Evolutionary conservation across 2,797 vertebrate species (phyloP).

Genomic region (Todus mexicanus): DNA sequence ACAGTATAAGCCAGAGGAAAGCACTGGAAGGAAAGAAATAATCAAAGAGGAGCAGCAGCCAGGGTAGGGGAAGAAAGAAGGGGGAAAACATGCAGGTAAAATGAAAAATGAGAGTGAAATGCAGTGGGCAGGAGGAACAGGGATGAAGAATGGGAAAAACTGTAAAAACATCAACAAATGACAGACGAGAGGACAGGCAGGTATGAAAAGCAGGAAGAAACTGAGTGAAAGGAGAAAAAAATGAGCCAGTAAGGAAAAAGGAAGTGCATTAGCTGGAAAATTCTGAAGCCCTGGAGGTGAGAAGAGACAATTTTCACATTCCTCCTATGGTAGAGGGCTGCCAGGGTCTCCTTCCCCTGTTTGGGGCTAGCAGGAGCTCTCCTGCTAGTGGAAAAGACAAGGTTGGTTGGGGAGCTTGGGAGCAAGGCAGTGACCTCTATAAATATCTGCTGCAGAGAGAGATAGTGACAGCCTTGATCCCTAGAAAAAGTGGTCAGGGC

Average conservation of each 20-base stretch:
- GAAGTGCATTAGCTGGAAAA: background rate
- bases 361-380: conserved; percentile 3
- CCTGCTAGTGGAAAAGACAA: background rate
- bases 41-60: background rate
- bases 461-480: background rate
- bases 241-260: background rate
- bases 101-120: background rate
- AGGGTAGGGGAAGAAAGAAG: background rate
- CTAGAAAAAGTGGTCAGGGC: background rate
- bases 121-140: background rate
- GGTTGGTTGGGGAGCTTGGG: background rate
- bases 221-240: background rate
- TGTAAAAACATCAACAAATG: background rate
- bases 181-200: background rate
- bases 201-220: background rate
- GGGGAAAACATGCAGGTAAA: background rate
- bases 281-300: background rate
- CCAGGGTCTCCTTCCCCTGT: background rate
- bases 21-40: background rate
- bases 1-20: background rate
- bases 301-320: conserved; percentile 18
- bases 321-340: background rate
- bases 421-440: background rate
- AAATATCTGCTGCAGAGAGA: conserved; percentile 23
- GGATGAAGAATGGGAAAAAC: background rate